These are phyloP conservation scores for Rhamphomyia laevipes DNA, from an alignment of 2,888 invertebrate genomes.

Conservation along the genomic window DNA sequence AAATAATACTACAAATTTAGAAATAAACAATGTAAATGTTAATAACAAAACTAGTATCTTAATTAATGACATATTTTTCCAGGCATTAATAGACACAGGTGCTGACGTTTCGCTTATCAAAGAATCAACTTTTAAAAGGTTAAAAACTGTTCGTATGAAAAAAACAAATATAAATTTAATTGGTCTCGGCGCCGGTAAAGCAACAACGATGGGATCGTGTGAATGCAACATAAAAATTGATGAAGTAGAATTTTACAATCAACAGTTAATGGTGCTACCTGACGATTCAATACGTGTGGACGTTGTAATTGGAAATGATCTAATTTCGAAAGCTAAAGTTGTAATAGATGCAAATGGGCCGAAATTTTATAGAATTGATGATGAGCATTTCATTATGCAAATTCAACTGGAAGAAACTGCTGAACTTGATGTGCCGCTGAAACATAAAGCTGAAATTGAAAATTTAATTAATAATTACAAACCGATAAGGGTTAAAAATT, in stretches of 20 bases:
- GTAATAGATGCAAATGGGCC: background rate
- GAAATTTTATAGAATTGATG: background rate
- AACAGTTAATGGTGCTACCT: background rate
- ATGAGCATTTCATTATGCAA: background rate
- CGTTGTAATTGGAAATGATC: background rate
- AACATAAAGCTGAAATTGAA: background rate
- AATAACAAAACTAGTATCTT: background rate
- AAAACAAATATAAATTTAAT: background rate
- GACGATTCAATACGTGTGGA: background rate
- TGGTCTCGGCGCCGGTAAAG: slow-evolving; percentile 6
- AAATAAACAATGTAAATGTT: slow-evolving; percentile 2
- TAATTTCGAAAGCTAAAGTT: background rate
- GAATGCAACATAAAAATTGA: slow-evolving; percentile 4
- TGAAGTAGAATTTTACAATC: background rate
- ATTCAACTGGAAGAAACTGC: background rate
- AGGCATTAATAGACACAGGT: slow-evolving; percentile 6
- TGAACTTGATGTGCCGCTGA: slow-evolving; percentile 1
- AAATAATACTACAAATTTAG: background rate
- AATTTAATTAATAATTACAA: background rate
- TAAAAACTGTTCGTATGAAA: background rate
- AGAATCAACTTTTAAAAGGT: background rate
- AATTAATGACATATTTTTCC: background rate
- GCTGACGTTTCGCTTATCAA: slow-evolving; percentile 2
- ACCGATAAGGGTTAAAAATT: background rate
- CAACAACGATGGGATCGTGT: slow-evolving; percentile 5